Percentiles rank a stretch among this genome's conserved stretches.
Evolutionary conservation across 2,113 vertebrate genomes (phyloP).

Genomic region (Rhinolophus ferrumequinum): DNA sequence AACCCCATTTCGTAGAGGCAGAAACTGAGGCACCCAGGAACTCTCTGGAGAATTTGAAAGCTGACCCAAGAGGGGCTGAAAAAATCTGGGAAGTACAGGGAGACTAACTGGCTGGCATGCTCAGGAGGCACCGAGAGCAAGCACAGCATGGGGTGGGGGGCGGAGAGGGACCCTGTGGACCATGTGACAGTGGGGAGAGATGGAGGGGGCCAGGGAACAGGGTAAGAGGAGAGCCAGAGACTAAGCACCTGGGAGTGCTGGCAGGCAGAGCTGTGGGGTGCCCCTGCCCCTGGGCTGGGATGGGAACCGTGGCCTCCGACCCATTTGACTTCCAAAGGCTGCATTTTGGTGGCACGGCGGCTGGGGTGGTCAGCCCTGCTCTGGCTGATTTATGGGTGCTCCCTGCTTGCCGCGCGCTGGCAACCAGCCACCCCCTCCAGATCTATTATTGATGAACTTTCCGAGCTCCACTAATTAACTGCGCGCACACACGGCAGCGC

Average conservation of each 20-base stretch:
- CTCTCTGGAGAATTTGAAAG: not conserved
- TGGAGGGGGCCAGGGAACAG: too few species aligned
- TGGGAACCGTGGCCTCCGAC: not conserved
- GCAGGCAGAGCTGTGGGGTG: accelerated
- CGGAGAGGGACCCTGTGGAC: too few species aligned
- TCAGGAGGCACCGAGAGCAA: too few species aligned
- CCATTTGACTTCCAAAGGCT: slow-evolving; percentile 77
- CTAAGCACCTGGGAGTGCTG: not conserved
- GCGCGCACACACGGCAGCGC: slow-evolving; percentile 67
- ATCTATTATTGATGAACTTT: slow-evolving; percentile 93
- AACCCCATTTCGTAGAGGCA: not conserved
- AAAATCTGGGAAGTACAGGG: not conserved
- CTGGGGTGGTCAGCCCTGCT: slow-evolving; percentile 82
- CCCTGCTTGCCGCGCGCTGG: slow-evolving; percentile 84
- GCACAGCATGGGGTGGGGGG: too few species aligned
- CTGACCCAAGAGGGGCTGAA: not conserved
- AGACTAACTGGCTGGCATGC: accelerated
- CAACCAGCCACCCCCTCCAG: slow-evolving; percentile 88
- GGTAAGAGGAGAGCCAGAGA: not conserved
- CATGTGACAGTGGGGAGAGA: not conserved
- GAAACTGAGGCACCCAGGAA: not conserved
- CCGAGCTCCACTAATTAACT: slow-evolving; percentile 89
- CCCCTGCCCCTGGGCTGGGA: not conserved
- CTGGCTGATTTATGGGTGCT: slow-evolving; percentile 84
- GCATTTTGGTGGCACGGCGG: slow-evolving; percentile 81